Conservation (phyloP, 2,888 invertebrate genomes). For the Hemistola chrysoprasaria region DNA sequence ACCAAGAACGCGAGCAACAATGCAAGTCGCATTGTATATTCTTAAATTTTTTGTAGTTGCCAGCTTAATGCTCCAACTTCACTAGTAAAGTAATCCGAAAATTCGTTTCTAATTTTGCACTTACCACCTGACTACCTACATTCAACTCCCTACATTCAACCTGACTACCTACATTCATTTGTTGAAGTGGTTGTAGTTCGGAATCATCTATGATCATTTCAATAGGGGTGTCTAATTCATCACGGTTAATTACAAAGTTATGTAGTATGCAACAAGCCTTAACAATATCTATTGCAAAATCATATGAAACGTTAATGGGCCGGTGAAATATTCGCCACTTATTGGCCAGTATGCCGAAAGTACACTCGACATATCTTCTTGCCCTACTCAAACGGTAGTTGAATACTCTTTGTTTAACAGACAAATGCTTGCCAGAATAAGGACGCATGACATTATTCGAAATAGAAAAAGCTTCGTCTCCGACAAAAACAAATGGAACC, state of each 20-base stretch:
- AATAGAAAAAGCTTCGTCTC: slow-evolving; percentile 23
- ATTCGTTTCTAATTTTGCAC: slow-evolving; percentile 32
- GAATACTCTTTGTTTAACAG: slow-evolving; percentile 8
- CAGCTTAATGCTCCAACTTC: slow-evolving; percentile 30
- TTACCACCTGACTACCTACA: slow-evolving; percentile 26
- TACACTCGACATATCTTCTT: too few relatives aligned
- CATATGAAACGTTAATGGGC: too few relatives aligned
- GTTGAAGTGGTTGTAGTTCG: slow-evolving; percentile 26
- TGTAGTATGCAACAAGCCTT: slow-evolving; percentile 15
- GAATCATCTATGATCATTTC: slow-evolving; percentile 31
- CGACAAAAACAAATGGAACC: slow-evolving; percentile 24
- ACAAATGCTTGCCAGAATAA: slow-evolving; percentile 20
- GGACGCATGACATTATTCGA: slow-evolving; percentile 17
- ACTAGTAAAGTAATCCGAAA: slow-evolving; percentile 31
- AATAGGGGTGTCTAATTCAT: slow-evolving; percentile 26
- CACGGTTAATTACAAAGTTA: slow-evolving; percentile 28
- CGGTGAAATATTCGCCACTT: slow-evolving; percentile 14
- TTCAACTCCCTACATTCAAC: too few relatives aligned
- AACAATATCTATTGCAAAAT: slow-evolving; percentile 15
- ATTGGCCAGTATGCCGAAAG: slow-evolving; percentile 23
- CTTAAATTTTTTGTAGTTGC: slow-evolving; percentile 32
- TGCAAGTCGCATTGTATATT: slow-evolving; percentile 25
- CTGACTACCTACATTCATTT: too few relatives aligned
- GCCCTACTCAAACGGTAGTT: too few relatives aligned
- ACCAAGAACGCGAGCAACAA: slow-evolving; percentile 27